Evolutionary conservation across 2,797 vertebrate species (phyloP), one percentile per base, ranked within the genome.

Genomic region (Pseudochirops corinnae): DNA sequence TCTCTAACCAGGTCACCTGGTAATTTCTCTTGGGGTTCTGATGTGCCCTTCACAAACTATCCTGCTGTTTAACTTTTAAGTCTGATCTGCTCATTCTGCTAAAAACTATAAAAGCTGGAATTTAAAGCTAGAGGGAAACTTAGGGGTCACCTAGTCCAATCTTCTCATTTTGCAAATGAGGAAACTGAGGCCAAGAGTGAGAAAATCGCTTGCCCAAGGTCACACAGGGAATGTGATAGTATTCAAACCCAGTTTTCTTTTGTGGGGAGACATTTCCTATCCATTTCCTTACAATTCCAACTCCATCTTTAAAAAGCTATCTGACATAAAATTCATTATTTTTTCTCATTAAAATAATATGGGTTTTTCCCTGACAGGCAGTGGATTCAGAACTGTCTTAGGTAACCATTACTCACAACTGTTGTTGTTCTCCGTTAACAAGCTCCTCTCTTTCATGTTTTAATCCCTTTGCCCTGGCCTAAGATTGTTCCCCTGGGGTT

Each of bases 31-130:
- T 58, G 90, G 39, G n/a, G 6, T 57, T n/a, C 94, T 60, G 1
- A 18, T 91, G 33, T 95, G 94, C 50, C 55, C 60, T 96, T 96
- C 92, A 67, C 53, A 62, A 92, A 97, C 14, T 52, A 56, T 91
- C 53, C 29, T 29, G 0, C 50, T 56, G 90, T 93, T 11, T 92
- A 95, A 56, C 33, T 46, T 97, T 97, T 90, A 90, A 56, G 55
- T 94, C 92, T 56, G 29, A 87, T 94, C 91, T 95, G 0, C 29
- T 93, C 92, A 94, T 95, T 87, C 6, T 60, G 50, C 74, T 60
- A 93, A 93, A 93, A 95, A 92, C 26, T 52, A 46, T 46, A 82
- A 82, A 90, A 90, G 46, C 46, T 46, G 46, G 46, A 46, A 24
- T 46, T 46, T 82, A 82, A 82, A 82, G n/a, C 7, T 82, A n/a